Evolutionary conservation across 2,797 vertebrate species (phyloP).

Genomic region (Psittacula derbiana): DNA sequence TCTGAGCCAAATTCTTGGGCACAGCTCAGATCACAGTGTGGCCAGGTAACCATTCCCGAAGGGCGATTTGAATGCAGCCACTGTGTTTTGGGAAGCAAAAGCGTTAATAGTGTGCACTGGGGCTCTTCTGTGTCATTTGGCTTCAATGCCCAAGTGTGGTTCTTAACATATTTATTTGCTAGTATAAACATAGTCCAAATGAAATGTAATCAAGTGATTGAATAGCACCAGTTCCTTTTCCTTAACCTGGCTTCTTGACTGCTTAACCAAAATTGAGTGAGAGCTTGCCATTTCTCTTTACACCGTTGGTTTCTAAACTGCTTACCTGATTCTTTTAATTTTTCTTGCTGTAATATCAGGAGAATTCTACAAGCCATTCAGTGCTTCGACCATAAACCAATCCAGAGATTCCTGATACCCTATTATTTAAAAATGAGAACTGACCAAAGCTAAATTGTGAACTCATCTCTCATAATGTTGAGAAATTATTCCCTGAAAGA

Average conservation of each 20-base stretch:
- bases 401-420: background rate
- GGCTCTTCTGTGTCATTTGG: background rate
- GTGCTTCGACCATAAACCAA: background rate
- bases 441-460: background rate
- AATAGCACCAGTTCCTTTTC: background rate
- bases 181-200: background rate
- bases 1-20: background rate
- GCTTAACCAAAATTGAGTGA: background rate
- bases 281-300: background rate
- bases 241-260: background rate
- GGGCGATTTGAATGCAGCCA: background rate
- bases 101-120: accelerated
- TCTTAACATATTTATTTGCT: background rate
- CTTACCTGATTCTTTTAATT: background rate
- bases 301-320: background rate
- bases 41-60: background rate
- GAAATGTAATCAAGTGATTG: background rate
- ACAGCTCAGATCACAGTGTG: background rate
- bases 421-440: background rate
- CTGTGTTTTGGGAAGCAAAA: background rate
- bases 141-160: background rate
- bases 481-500: background rate
- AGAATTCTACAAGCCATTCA: background rate
- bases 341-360: background rate
- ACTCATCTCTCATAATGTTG: background rate